phyloP scores from a whole-genome alignment of 2,888 invertebrate species.

The Andricus quercusramuli region DNA sequence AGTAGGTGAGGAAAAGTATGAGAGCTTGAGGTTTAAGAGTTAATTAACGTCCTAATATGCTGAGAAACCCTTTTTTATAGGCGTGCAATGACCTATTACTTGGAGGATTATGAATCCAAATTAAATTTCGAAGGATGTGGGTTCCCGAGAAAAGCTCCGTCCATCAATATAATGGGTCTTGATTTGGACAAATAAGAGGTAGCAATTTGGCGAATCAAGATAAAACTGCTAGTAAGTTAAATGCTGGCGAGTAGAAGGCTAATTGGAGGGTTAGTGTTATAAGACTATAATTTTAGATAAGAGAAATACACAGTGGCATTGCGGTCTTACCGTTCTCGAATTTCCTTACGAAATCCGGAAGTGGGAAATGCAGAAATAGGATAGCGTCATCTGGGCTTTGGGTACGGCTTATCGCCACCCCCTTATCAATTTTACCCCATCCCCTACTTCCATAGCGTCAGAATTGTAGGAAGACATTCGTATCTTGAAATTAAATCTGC shows the following conservation, averaged over 20 bases:
- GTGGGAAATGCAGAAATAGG: constrained; percentile 52
- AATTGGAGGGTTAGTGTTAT: constrained; percentile 54
- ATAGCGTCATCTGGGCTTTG: constrained; percentile 40
- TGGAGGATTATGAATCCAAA: too few relatives aligned
- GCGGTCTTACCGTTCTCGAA: constrained; percentile 41
- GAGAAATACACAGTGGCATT: constrained; percentile 49
- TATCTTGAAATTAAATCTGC: constrained; percentile 28
- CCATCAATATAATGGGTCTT: background rate
- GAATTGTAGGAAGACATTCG: constrained; percentile 35
- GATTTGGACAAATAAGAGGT: constrained; percentile 16
- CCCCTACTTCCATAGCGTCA: constrained; percentile 28
- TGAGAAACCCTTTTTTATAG: too few relatives aligned
- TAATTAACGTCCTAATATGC: too few relatives aligned
- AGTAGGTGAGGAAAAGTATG: too few relatives aligned
- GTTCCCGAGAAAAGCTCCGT: too few relatives aligned
- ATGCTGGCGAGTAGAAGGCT: constrained; percentile 43
- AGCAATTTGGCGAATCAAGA: constrained; percentile 21
- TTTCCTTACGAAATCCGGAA: constrained; percentile 45
- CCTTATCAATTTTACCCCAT: constrained; percentile 50
- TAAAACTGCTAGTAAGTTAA: constrained; percentile 29
- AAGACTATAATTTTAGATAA: constrained; percentile 60
- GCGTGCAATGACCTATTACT: too few relatives aligned
- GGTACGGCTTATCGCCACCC: constrained; percentile 48
- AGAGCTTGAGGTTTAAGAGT: too few relatives aligned
- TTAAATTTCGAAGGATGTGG: too few relatives aligned